These are phyloP conservation scores for Oncopeltus fasciatus DNA, from an alignment of 1,140 invertebrate genomes.

Conservation along the genomic window DNA sequence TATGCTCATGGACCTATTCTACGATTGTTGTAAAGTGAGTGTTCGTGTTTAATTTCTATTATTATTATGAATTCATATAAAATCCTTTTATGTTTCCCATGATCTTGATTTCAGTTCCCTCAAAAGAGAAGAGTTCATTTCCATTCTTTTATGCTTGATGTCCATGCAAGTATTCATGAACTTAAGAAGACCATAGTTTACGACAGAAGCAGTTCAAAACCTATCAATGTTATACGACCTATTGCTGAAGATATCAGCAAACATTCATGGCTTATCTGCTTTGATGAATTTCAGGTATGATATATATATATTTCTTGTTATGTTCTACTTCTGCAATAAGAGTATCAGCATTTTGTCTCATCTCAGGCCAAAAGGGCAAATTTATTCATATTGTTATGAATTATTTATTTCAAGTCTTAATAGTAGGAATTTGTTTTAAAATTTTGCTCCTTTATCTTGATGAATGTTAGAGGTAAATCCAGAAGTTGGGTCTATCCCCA, in stretches of 20 bases:
- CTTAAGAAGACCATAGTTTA: constrained; percentile 58
- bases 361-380: too few species aligned
- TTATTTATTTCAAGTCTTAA: too few species aligned
- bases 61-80: not conserved
- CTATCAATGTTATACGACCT: constrained; percentile 87
- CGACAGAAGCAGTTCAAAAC: constrained; percentile 46
- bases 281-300: constrained; percentile 97
- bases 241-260: constrained; percentile 77
- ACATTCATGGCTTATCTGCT: constrained; percentile 85
- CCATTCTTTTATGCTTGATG: constrained; percentile 93
- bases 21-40: constrained; percentile 54
- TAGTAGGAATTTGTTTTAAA: too few species aligned
- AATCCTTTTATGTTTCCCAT: not conserved
- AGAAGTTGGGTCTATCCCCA: too few species aligned
- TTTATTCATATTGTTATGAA: too few species aligned
- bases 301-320: too few species aligned
- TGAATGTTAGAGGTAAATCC: too few species aligned
- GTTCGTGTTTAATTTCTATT: not conserved
- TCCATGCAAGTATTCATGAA: constrained; percentile 74
- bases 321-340: too few species aligned
- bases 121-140: constrained; percentile 83
- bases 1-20: constrained; percentile 98
- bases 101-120: constrained; percentile 32
- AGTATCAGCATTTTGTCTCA: too few species aligned
- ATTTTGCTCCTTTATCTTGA: too few species aligned